These are phyloP conservation scores for Hydroisotoma schaefferi DNA, from an alignment of 2,888 invertebrate genomes.

Conservation along the genomic window DNA sequence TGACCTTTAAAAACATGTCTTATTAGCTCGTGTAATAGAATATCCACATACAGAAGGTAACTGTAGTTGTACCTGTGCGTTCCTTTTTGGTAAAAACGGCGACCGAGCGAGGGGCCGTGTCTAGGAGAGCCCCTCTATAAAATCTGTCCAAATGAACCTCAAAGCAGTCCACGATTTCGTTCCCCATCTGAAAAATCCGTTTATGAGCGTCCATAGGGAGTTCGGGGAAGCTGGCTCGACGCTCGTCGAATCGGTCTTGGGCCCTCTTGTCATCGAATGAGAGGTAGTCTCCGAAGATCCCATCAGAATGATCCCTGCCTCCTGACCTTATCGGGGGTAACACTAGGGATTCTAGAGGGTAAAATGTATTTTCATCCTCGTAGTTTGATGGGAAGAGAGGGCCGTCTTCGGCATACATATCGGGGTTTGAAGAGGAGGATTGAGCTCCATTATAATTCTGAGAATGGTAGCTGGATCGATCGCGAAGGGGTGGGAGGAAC, in stretches of 20 bases:
- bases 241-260: neutral
- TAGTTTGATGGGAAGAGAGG: too few species aligned
- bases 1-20: neutral
- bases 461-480: neutral
- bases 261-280: neutral
- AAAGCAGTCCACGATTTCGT: slow-evolving; percentile 4
- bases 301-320: too few species aligned
- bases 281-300: too few species aligned
- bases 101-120: neutral
- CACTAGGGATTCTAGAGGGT: too few species aligned
- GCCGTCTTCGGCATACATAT: neutral
- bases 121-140: neutral
- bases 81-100: slow-evolving; percentile 8
- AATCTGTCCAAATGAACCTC: slow-evolving; percentile 1
- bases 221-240: neutral
- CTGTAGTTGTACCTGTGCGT: neutral
- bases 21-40: neutral
- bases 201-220: slow-evolving; percentile 1
- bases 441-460: too few species aligned
- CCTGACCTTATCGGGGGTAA: too few species aligned
- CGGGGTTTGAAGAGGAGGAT: neutral
- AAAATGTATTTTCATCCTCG: neutral
- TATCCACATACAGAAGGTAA: neutral
- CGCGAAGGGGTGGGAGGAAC: neutral
- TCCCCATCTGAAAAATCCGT: slow-evolving; percentile 5